phyloP scores from a whole-genome alignment of 2,113 vertebrate species.

The Percina caprodes region DNA sequence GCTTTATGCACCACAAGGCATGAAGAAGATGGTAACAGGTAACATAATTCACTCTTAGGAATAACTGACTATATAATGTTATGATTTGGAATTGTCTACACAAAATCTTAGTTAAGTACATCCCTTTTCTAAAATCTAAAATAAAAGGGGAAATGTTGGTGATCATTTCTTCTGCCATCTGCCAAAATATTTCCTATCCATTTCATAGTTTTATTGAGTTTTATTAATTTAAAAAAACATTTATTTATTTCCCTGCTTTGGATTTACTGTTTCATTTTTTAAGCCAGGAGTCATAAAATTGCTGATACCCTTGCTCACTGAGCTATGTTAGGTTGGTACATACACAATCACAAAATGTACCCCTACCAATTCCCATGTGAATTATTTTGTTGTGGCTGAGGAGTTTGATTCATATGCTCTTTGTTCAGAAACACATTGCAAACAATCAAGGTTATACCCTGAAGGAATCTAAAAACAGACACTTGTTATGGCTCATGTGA shows the following conservation, averaged over 20 bases:
- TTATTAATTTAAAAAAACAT: conserved; percentile 30
- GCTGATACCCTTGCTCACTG: background rate
- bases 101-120: background rate
- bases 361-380: conserved; percentile 13
- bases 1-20: too few relatives aligned
- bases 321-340: conserved; percentile 18
- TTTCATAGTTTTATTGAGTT: conserved; percentile 35
- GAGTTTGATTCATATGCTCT: conserved; percentile 40
- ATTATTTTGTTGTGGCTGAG: conserved; percentile 23
- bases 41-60: background rate
- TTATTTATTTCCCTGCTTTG: conserved; percentile 17
- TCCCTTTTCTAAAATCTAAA: background rate
- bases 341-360: conserved; percentile 34
- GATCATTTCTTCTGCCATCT: conserved; percentile 2
- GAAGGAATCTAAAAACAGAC: conserved; percentile 8
- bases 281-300: conserved; percentile 37
- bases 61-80: background rate
- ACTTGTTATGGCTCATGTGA: background rate
- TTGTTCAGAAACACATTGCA: conserved; percentile 31
- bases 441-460: conserved; percentile 17
- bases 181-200: conserved; percentile 12
- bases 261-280: conserved; percentile 36
- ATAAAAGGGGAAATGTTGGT: background rate
- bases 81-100: background rate
- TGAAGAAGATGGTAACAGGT: too few relatives aligned